These are phyloP conservation scores for Xylocampa areola DNA, from an alignment of 2,888 invertebrate species.

Conservation along the genomic window DNA sequence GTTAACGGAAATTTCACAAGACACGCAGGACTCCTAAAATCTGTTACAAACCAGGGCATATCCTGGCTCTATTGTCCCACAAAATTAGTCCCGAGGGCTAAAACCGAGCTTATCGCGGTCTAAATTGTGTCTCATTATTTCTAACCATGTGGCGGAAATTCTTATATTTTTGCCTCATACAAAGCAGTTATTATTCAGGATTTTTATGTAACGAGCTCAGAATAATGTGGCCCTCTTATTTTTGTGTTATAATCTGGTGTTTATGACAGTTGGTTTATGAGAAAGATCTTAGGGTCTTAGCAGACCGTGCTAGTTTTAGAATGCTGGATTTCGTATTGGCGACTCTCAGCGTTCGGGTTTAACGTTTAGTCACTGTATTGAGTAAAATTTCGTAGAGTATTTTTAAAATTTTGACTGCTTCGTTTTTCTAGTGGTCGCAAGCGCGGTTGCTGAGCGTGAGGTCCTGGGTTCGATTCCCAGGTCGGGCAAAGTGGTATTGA, in stretches of 20 bases:
- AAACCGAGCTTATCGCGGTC: slow-evolving; percentile 28
- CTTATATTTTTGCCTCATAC: slow-evolving; percentile 32
- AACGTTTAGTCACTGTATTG: too few species aligned
- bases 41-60: slow-evolving; percentile 4
- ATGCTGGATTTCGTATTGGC: too few species aligned
- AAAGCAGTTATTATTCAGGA: slow-evolving; percentile 37
- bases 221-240: slow-evolving; percentile 7
- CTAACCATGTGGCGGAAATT: slow-evolving; percentile 21
- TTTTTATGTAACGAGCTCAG: slow-evolving; percentile 31
- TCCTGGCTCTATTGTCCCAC: slow-evolving; percentile 9
- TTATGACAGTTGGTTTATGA: slow-evolving; percentile 8
- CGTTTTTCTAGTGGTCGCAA: too few species aligned
- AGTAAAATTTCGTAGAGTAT: too few species aligned
- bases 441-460: too few species aligned
- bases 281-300: background rate
- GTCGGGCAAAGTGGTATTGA: too few species aligned
- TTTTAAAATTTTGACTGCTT: too few species aligned
- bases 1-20: background rate
- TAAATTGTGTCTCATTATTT: slow-evolving; percentile 52
- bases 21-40: slow-evolving; percentile 17
- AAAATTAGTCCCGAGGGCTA: slow-evolving; percentile 28
- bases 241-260: background rate
- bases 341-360: too few species aligned
- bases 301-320: too few species aligned
- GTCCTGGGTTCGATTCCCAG: too few species aligned